Evolutionary conservation across 37 sponge, comb jelly and placozoan species (phyloP), one percentile per base, ranked within the genome.

Genomic region (Lycopodina hypogea): DNA sequence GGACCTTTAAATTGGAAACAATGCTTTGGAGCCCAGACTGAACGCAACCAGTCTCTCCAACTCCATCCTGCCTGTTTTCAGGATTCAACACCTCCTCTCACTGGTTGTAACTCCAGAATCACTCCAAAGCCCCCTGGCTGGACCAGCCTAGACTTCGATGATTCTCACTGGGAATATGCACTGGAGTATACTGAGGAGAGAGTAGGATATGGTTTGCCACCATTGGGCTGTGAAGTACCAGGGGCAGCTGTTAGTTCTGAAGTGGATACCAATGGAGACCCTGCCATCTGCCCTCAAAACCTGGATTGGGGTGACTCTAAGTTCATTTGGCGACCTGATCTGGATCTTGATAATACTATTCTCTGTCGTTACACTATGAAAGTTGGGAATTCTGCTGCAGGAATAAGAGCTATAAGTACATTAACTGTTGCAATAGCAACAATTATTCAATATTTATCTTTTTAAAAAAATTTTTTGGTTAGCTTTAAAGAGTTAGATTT

Each of bases 1-100:
- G 85, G 85, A 1, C 85, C 78, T 40, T 70, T 77, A 3, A 84
- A 84, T 72, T 84, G 78, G 80, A 72, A 74, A 77, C 56, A 22
- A 2, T 86, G 80, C 39, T 72, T 53, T 42, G 74, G 36, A 22
- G 80, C 75, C 3, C 82, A 81, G 56, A 50, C 57, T 1, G 68
- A 42, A 1, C 75, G 86, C 18, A 51, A 58, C 21, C 40, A 64
- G 19, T 24, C 67, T 4, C 65, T 77, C 15, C 56, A 84, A 62
- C 34, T 84, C 8, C 23, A 56, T 17, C 78, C 85, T 24, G 30
- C 7, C n/a, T 84, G 85, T 72, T 48, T 14, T 6, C 22, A 19
- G 3, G 38, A 70, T 15, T 12, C 33, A 9, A 52, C 59, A 11
- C 78, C 70, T 34, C 60, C 58, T 30, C 50, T 76, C 3, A 40